phyloP scores from a whole-genome alignment of 2,797 vertebrate genomes.

The Vespertilio murinus region DNA sequence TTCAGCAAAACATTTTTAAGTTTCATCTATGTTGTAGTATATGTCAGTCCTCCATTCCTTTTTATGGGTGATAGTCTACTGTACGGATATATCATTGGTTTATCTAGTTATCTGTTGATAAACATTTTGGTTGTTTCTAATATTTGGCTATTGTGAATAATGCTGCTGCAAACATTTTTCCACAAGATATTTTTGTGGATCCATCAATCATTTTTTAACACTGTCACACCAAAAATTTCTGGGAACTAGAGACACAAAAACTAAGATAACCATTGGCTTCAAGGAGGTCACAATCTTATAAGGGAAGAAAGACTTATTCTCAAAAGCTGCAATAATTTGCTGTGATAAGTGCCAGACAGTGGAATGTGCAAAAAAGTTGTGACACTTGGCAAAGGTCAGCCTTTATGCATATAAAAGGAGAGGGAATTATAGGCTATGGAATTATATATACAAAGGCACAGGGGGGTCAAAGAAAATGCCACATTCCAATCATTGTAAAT shows the following conservation, averaged over 20 bases:
- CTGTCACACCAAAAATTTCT: not conserved
- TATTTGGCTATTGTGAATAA: not conserved
- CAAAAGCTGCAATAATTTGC: not conserved
- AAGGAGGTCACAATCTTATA: not conserved
- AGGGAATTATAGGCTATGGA: not conserved
- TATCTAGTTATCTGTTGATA: not conserved
- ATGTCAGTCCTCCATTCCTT: not conserved
- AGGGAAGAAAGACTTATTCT: not conserved
- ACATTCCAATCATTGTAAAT: not conserved
- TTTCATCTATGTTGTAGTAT: not conserved
- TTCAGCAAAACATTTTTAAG: not conserved
- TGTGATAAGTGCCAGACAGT: conserved; percentile 14
- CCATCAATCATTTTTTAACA: conserved; percentile 9
- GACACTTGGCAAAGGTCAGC: not conserved
- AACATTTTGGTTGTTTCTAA: not conserved
- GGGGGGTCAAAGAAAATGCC: not conserved
- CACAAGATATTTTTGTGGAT: not conserved
- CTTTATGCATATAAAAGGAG: not conserved
- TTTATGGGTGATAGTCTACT: conserved; percentile 7
- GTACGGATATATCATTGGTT: not conserved
- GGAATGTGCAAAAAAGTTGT: not conserved
- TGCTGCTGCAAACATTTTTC: not conserved
- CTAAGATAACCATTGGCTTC: not conserved
- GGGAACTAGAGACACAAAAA: not conserved
- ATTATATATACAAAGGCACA: not conserved